phyloP scores from a whole-genome alignment of 2,113 vertebrate genomes.

The Chaenocephalus aceratus region DNA sequence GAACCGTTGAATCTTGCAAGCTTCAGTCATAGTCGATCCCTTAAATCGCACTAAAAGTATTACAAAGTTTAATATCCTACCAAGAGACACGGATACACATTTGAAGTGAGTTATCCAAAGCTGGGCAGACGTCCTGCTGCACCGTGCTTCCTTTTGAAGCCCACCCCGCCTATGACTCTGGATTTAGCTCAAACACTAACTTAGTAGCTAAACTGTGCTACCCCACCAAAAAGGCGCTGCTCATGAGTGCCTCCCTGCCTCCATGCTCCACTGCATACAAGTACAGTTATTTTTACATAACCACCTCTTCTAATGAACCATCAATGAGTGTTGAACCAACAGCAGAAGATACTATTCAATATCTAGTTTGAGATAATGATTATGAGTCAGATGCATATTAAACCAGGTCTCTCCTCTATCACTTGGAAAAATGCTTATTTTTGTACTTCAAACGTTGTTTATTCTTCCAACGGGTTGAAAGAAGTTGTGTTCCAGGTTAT shows the following conservation, averaged over 20 bases:
- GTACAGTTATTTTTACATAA: slow-evolving; percentile 77
- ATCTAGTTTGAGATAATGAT: slow-evolving; percentile 66
- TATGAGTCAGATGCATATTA: slow-evolving; percentile 49
- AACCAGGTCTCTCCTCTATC: slow-evolving; percentile 45
- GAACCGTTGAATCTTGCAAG: background rate
- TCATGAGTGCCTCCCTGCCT: slow-evolving; percentile 66
- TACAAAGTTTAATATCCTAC: slow-evolving; percentile 48
- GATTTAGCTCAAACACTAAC: slow-evolving; percentile 75
- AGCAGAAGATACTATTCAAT: slow-evolving; percentile 62
- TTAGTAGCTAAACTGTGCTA: slow-evolving; percentile 58
- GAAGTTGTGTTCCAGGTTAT: slow-evolving; percentile 44
- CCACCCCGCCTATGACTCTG: slow-evolving; percentile 75
- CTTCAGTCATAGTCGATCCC: slow-evolving; percentile 11
- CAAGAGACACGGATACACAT: slow-evolving; percentile 57
- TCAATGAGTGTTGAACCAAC: slow-evolving; percentile 50
- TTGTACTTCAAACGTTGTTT: slow-evolving; percentile 47
- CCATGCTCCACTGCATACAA: slow-evolving; percentile 48
- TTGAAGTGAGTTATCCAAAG: slow-evolving; percentile 56
- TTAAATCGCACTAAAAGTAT: slow-evolving; percentile 13
- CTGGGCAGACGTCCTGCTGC: slow-evolving; percentile 74
- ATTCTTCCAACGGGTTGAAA: slow-evolving; percentile 36
- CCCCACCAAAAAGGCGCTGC: slow-evolving; percentile 64
- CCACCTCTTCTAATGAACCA: slow-evolving; percentile 74
- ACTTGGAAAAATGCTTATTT: slow-evolving; percentile 36
- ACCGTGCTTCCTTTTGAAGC: slow-evolving; percentile 79